A percentile compares a stretch with the other conserved stretches of the same genome.
Evolutionary conservation across 2,113 vertebrate genomes (phyloP).

Genomic region (Salvelinus namaycush): DNA sequence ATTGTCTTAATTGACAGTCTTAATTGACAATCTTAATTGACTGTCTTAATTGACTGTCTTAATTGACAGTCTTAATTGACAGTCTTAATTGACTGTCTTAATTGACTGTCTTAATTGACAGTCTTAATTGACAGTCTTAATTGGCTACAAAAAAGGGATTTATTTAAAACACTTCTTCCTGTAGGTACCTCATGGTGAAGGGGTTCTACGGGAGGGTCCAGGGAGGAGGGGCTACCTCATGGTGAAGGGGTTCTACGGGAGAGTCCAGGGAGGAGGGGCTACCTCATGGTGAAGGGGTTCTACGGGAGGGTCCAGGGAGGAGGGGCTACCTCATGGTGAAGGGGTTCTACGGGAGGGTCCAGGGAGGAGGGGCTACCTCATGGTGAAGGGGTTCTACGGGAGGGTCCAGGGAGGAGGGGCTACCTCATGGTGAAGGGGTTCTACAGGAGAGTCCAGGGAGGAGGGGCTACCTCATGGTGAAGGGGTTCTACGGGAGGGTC

Average conservation of each 20-base stretch:
- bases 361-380: conserved; percentile 66
- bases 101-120: background rate
- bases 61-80: too few relatives aligned
- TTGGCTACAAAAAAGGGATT: too few relatives aligned
- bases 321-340: conserved; percentile 78
- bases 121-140: too few relatives aligned
- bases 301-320: conserved; percentile 10
- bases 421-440: conserved; percentile 83
- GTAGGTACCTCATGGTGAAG: conserved; percentile 22
- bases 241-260: too few relatives aligned
- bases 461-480: too few relatives aligned
- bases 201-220: too few relatives aligned
- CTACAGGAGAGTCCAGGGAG: conserved; percentile 38
- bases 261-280: background rate
- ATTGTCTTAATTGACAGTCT: background rate
- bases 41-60: too few relatives aligned
- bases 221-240: too few relatives aligned
- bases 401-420: too few relatives aligned
- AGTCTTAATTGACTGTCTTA: background rate
- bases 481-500: too few relatives aligned
- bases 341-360: conserved; percentile 61
- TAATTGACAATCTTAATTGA: too few relatives aligned
- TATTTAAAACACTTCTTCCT: too few relatives aligned
- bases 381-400: conserved; percentile 77
- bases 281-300: conserved; percentile 84